Evolutionary conservation across 2,888 invertebrate genomes (phyloP).

Genomic region (Ormyrus rosae): DNA sequence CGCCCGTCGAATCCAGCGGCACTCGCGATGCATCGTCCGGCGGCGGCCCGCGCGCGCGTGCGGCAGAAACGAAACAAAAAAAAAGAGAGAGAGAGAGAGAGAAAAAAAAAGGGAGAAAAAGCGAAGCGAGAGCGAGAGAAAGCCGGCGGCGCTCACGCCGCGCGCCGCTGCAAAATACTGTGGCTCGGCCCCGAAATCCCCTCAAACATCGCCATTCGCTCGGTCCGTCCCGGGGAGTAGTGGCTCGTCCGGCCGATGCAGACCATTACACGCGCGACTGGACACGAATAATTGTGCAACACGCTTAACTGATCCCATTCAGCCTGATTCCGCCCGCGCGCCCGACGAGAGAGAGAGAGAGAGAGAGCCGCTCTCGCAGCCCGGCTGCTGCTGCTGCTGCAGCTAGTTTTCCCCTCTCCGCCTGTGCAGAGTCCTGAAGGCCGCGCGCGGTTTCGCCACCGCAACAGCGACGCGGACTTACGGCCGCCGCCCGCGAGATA

Average conservation of each 20-base stretch:
- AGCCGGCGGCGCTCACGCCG: not conserved
- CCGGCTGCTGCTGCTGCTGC: not conserved
- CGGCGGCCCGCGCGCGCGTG: not conserved
- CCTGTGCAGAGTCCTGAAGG: no score
- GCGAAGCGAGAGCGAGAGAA: not conserved
- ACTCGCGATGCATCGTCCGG: no score
- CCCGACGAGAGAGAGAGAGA: conserved; percentile 7
- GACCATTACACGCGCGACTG: conserved; percentile 83
- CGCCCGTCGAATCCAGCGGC: not conserved
- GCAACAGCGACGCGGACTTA: conserved; percentile 20
- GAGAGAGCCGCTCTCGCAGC: conserved; percentile 32
- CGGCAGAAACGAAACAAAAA: not conserved
- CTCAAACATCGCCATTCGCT: conserved; percentile 29
- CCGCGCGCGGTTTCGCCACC: conserved; percentile 1
- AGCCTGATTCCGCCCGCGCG: conserved; percentile 63
- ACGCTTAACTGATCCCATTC: conserved; percentile 82
- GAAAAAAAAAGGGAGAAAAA: conserved; percentile 9
- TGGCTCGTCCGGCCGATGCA: conserved; percentile 70
- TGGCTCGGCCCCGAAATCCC: conserved; percentile 21
- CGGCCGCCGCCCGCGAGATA: no score
- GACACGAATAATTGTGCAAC: conserved; percentile 80
- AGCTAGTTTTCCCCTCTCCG: no score
- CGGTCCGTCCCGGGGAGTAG: not conserved
- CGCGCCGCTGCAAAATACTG: not conserved
- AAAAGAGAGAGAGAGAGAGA: conserved; percentile 11